These are phyloP conservation scores for Callipepla squamata DNA, from an alignment of 2,113 vertebrate species.

Conservation along the genomic window DNA sequence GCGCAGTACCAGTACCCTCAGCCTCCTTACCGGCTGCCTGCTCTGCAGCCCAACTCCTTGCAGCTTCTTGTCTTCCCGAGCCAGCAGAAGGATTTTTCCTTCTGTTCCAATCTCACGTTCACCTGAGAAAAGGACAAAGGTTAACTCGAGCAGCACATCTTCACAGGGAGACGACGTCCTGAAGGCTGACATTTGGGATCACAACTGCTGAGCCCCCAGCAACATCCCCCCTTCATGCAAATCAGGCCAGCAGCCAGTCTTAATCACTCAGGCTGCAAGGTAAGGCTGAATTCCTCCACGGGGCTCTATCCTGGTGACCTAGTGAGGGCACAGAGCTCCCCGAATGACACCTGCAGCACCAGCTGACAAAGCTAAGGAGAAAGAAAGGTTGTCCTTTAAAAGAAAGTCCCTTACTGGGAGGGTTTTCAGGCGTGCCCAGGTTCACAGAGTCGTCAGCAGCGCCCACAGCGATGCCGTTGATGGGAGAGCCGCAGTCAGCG, in stretches of 20 bases:
- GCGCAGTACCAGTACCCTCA: not conserved
- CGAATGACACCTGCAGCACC: not conserved
- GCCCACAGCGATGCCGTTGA: constrained; percentile 76
- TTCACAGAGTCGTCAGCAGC: constrained; percentile 73
- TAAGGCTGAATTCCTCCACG: not conserved
- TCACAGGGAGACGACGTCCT: not conserved
- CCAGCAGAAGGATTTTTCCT: constrained; percentile 80
- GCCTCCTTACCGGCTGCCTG: constrained; percentile 78
- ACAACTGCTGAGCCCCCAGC: not conserved
- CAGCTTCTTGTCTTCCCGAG: constrained; percentile 82
- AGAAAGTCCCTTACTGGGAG: constrained; percentile 71
- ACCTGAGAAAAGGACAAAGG: constrained; percentile 56
- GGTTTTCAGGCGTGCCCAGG: constrained; percentile 70
- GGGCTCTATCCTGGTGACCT: not conserved
- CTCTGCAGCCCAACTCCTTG: constrained; percentile 81
- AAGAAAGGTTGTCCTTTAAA: rapidly evolving
- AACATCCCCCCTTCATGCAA: not conserved
- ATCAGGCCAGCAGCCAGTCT: not conserved
- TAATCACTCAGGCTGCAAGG: not conserved
- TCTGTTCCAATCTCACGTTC: constrained; percentile 82
- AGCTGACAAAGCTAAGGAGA: not conserved
- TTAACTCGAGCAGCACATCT: not conserved
- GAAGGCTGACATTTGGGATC: not conserved
- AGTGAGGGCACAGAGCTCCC: rapidly evolving
- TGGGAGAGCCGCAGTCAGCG: constrained; percentile 69